Conservation (phyloP, 2,888 invertebrate species). For the Drosophila anceps region DNA sequence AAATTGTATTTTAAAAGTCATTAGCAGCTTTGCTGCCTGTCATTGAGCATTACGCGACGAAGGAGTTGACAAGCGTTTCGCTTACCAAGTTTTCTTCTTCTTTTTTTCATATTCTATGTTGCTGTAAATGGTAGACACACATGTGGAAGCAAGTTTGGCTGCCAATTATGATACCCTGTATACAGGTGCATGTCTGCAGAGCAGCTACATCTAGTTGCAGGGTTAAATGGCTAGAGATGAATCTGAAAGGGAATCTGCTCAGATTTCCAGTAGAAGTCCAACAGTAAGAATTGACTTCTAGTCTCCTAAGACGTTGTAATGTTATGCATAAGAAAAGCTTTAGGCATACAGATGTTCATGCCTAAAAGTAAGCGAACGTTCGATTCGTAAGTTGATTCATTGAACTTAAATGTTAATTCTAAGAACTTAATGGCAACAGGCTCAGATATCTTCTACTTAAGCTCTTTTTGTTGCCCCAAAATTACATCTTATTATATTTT, state of each 20-base stretch:
- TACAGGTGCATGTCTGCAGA: neutral
- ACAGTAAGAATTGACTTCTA: too few species aligned
- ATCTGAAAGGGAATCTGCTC: too few species aligned
- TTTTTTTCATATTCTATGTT: constrained; percentile 32
- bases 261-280: too few species aligned
- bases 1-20: constrained; percentile 81
- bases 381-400: too few species aligned
- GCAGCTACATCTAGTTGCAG: neutral
- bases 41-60: constrained; percentile 40
- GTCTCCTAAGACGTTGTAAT: neutral
- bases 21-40: constrained; percentile 81
- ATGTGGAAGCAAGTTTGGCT: constrained; percentile 20
- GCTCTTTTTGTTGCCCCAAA: too few species aligned
- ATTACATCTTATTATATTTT: neutral
- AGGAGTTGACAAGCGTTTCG: constrained; percentile 44
- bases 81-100: constrained; percentile 42
- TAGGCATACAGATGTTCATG: too few species aligned
- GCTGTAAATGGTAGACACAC: constrained; percentile 38
- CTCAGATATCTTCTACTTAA: too few species aligned
- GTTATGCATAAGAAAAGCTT: neutral
- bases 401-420: too few species aligned
- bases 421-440: too few species aligned
- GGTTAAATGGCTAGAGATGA: too few species aligned
- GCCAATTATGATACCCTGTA: constrained; percentile 36
- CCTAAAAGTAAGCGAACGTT: too few species aligned